These are phyloP conservation scores for Conus ventricosus DNA, from an alignment of 1,140 invertebrate species.

Conservation along the genomic window DNA sequence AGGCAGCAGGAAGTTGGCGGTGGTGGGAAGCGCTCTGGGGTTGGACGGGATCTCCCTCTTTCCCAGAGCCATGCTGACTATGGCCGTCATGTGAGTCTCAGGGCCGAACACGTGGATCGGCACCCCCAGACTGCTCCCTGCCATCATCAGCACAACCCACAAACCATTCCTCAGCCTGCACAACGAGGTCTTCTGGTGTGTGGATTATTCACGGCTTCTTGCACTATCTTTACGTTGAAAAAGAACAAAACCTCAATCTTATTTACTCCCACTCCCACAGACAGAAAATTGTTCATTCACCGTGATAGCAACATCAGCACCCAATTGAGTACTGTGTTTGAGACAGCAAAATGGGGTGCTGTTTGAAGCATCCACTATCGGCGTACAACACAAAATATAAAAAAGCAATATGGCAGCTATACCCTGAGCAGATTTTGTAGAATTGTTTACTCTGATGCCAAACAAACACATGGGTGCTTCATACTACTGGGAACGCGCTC, in stretches of 20 bases:
- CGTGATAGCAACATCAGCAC: no score
- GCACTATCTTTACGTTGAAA: not conserved
- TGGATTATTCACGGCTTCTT: not conserved
- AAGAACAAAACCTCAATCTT: conserved; percentile 5
- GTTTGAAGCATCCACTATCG: no score
- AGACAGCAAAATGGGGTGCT: no score
- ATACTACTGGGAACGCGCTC: no score
- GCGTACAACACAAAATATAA: no score
- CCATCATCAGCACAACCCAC: not conserved
- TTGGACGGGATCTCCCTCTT: conserved; percentile 89
- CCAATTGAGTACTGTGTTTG: no score
- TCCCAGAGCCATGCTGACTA: conserved; percentile 97
- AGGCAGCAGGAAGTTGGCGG: conserved; percentile 95
- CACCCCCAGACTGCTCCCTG: conserved; percentile 90
- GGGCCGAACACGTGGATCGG: conserved; percentile 97
- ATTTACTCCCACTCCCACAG: no score
- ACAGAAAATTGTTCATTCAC: no score
- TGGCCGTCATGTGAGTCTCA: conserved; percentile 99
- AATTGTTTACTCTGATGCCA: no score
- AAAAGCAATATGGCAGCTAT: no score
- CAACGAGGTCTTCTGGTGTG: not conserved
- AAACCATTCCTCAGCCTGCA: not conserved
- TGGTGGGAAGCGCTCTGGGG: conserved; percentile 82
- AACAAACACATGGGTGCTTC: no score
- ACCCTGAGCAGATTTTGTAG: no score